Base-by-base conservation (phyloP, 2,888 invertebrate species). In the Antheraea assamensis region DNA sequence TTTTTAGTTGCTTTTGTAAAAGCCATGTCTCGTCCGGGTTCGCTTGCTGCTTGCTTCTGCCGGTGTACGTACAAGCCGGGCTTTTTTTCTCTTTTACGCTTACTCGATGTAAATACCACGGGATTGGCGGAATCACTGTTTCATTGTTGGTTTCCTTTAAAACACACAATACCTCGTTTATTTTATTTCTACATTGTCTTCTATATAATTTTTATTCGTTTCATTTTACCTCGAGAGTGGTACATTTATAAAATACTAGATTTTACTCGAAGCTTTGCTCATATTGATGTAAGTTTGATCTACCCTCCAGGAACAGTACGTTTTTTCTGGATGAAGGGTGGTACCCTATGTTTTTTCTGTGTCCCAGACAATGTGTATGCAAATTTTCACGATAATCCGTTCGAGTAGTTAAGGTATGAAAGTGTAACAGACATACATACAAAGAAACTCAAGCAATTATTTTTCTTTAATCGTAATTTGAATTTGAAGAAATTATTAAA, bases 1-100 rank as follows among this genome's bases (percentile, higher is more conserved):
- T 88, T 91, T 92, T 90, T 88, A 88, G 90, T 90, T 88, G 87
- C 85, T 90, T 90, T 90, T 88, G 82, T 89, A 84, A 83, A 82
- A 82, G 82, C 82, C 77, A 82, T 88, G 87, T 89, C 87, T 89
- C 83, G 84, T 82, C 86, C 83, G 80, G 78, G 77, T 79, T 76
- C 78, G 81, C 81, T 79, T 83, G 83, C 79, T 83, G 81, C 81
- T 79, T 83, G 83, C 79, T 83, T 84, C 79, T 80, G 75, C 81
- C 79, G 61, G 79, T 78, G 80, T 72, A 42, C 35, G 80, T 72
- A 42, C 35, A 24, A 42, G 78, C 78, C 79, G 77, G 77, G 77
- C 79, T 82, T 85, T 82, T 42, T 81, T 82, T 80, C 72, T 75
- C 77, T 78, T 84, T 85, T 78, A 80, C 82, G 81, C 81, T 83